Evolutionary conservation across 2,797 vertebrate species (phyloP), one percentile per base, ranked within the genome.

Genomic region (Notolepis coatsorum): DNA sequence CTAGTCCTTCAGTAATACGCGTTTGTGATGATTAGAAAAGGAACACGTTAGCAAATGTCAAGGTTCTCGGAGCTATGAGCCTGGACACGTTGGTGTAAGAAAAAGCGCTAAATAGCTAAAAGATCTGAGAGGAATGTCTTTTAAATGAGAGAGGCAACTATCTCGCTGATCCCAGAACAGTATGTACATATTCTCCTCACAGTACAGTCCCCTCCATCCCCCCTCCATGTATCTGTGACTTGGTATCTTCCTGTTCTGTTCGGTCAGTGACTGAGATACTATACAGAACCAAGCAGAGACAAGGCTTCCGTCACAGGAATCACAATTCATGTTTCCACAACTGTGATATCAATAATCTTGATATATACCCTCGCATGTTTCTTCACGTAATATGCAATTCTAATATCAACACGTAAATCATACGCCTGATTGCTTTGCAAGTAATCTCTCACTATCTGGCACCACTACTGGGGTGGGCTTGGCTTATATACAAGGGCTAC

Each of bases 161-260:
- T 37, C 62, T 72, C 45, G 64, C 50, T 70, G 73, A 86, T 84
- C 77, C 82, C 83, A 75, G 71, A 78, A 83, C 60, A 69, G 47
- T 76, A 84, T 87, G 72, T 86, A 90, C 84, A 90, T 58, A 54
- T 58, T 56, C 67, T 65, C 65, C 46, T 71, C 48, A 64, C 41
- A 64, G 57, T 49, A 65, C 47, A 48, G 43, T 28, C 27, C 37
- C 17, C 18, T 37, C 71, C 37, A n/a, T 41, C 17, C 3, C 57
- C 38, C 58, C 43, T 21, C 68, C 35, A 10, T n/a, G 33, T 51
- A 2, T 21, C 20, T 35, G 21, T 35, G 9, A 35, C 20, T 56
- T 33, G 20, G 55, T 59, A 73, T 69, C 18, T 33, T 59, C 55
- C 48, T 39, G 51, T 43, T 47, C 13, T 12, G 24, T 17, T 38